phyloP scores from a whole-genome alignment of 1,140 invertebrate species.

The Akabosia matsudoensis region DNA sequence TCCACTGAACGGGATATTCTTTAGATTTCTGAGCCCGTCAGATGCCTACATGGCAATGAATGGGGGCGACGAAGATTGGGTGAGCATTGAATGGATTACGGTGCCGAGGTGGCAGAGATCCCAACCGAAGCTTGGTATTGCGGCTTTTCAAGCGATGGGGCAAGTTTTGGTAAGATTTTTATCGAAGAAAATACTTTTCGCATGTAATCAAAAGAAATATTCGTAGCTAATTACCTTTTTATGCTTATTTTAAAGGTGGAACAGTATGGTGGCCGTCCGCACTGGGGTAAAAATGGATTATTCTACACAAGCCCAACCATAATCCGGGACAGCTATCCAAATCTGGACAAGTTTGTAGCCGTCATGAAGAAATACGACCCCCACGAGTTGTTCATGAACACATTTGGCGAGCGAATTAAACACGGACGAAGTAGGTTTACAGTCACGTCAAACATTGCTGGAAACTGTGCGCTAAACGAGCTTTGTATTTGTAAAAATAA shows the following conservation, averaged over 20 bases:
- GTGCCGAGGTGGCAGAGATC: neutral
- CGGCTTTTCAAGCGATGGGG: neutral
- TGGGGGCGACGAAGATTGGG: neutral
- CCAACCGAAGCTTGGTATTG: neutral
- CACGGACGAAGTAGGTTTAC: neutral
- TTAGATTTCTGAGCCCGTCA: neutral
- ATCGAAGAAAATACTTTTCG: neutral
- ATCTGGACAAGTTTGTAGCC: neutral
- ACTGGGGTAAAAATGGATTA: conserved; percentile 17
- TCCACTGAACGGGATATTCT: neutral
- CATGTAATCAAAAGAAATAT: neutral
- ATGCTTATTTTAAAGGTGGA: neutral
- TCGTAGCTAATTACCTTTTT: neutral
- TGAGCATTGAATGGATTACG: neutral
- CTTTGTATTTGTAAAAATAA: neutral
- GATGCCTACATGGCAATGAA: conserved; percentile 10
- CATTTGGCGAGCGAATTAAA: conserved; percentile 29
- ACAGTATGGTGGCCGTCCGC: neutral
- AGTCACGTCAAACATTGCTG: neutral
- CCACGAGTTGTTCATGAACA: conserved; percentile 32
- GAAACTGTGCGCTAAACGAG: neutral
- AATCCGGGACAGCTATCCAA: neutral
- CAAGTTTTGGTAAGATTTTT: conserved; percentile 1
- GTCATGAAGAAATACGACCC: conserved; percentile 31
- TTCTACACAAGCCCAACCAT: neutral